Base-by-base conservation (phyloP, 2,113 vertebrate genomes). In the Python bivittatus region DNA sequence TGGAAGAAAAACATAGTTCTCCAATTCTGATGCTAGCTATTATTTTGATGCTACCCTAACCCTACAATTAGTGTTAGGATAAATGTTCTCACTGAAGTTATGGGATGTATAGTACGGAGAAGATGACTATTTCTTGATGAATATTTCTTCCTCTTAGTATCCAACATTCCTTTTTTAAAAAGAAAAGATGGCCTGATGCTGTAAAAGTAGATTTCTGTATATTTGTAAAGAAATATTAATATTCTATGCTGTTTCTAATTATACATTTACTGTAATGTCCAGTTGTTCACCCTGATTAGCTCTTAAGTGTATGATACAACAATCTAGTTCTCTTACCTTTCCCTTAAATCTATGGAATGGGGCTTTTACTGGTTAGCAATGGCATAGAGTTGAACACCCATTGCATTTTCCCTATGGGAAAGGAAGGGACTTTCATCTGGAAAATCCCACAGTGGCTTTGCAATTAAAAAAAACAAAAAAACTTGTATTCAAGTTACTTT, bases 401-500 rank as follows among this genome's bases (percentile, higher is more conserved):
- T 33, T n/a, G 53, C 86, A 92, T 92, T 88, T 84, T 13, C 17
- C 20, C 42, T 56, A 60, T 84, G 64, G 54, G 54, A 92, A 88
- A 84, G 38, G 93, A 90, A 92, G 42, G 92, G 91, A 91, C 89
- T 92, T 84, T 94, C 85, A 33, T 88, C 3, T 93, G 86, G 27
- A 88, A 88, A 92, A 29, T 27, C 53, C 38, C 60, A 57, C 2
- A 20, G 56, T 38, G 64, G 84, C 12, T 89, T 33, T 91, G 17
- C 64, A 33, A 83, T 58, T 33, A 72, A 87, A 72, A 61, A 13
- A 42, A 72, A 87, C 56, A 61, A 13, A 42, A 20, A 84, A 13
- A 23, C 83, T 22, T 29, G 56, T 33, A 52, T 56, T 9, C 85
- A 86, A n/a, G 52, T 20, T 88, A 58, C 33, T 38, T 57, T 56